Base-by-base conservation (phyloP, 2,797 vertebrate species). In the Microhierax caerulescens region DNA sequence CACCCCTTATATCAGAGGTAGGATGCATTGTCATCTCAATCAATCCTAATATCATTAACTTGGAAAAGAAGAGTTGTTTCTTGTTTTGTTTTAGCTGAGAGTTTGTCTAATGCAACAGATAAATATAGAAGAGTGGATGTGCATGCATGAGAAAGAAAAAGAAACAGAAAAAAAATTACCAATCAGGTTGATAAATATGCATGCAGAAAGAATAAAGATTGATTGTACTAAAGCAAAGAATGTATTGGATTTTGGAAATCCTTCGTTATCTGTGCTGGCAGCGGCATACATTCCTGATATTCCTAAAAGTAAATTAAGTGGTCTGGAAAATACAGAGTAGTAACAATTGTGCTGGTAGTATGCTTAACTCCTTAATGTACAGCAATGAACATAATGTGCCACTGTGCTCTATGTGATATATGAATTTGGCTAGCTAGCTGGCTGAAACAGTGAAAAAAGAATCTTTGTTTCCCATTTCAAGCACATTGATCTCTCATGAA, bases 141-240 rank as follows among this genome's bases (percentile, higher is more conserved):
- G 51, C 85, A 53, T 64, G 8, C 64, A 34, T 76, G 34, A 79
- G 72, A 68, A 92, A 61, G 8, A 56, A 36, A 69, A 67, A 93
- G 8, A 51, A 22, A 37, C 20, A 32, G 23, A 39, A 60, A 79
- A 84, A 93, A 90, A 86, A 60, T 37, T 54, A 39, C 5, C 12
- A 15, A 45, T 76, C 20, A 61, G n/a, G 57, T 53, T 93, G 45
- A 75, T 83, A 94, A 76, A 74, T 64, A 75, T 32, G 14, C 4
- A 25, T 30, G 21, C 18, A 91, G 27, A 91, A 92, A 96, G n/a
- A 94, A 82, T 51, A 91, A 97, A 97, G 83, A 86, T 36, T 78
- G 43, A 80, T 91, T 92, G 34, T 56, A 77, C 14, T 37, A 32
- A 64, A 65, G 50, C 27, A 65, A 93, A 86, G 5, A 51, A 85